Conservation (phyloP, 2,113 vertebrate species). For the Odontesthes bonariensis region DNA sequence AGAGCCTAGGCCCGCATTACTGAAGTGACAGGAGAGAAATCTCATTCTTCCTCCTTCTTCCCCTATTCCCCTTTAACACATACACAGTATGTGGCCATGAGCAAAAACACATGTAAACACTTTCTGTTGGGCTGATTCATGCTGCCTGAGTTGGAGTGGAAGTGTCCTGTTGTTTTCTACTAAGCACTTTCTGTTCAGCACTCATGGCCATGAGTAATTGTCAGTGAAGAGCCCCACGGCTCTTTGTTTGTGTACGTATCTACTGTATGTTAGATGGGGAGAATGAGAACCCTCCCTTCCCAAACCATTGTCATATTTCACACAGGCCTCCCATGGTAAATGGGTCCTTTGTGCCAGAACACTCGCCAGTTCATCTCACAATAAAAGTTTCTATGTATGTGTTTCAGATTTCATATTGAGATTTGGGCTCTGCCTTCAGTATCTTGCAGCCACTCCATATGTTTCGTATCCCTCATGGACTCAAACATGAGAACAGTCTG, state of each 20-base stretch:
- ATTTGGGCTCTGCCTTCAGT: not conserved
- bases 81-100: not conserved
- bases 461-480: not conserved
- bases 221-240: slow-evolving; percentile 60
- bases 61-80: slow-evolving; percentile 4
- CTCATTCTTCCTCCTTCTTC: slow-evolving; percentile 1
- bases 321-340: slow-evolving; percentile 12
- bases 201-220: slow-evolving; percentile 68
- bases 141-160: slow-evolving; percentile 58
- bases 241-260: slow-evolving; percentile 31
- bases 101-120: not conserved
- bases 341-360: slow-evolving; percentile 28
- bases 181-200: slow-evolving; percentile 69
- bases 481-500: not conserved
- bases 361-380: slow-evolving; percentile 5
- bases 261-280: slow-evolving; percentile 6
- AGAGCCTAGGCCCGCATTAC: slow-evolving; percentile 48
- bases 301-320: slow-evolving; percentile 36
- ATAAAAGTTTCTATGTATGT: slow-evolving; percentile 14
- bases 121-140: slow-evolving; percentile 56
- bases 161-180: slow-evolving; percentile 72
- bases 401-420: no score
- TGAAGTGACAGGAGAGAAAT: slow-evolving; percentile 58
- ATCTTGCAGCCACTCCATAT: not conserved
- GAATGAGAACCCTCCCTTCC: slow-evolving; percentile 23